Evolutionary conservation across 1,140 invertebrate species (phyloP).

Genomic region (Leptinotarsa texana): DNA sequence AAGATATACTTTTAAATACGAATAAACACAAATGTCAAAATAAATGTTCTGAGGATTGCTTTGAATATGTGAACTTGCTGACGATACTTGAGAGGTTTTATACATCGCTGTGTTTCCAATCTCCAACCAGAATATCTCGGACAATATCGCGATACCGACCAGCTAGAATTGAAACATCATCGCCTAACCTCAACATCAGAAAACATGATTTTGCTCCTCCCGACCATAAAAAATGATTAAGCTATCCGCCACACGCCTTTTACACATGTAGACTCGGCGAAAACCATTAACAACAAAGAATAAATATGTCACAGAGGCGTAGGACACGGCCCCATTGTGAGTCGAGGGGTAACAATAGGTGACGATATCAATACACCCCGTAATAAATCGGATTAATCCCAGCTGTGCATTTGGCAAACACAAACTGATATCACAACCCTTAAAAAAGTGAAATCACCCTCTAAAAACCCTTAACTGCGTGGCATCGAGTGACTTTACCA

Average conservation of each 20-base stretch:
- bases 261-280: conserved; percentile 36
- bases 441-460: conserved; percentile 32
- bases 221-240: conserved; percentile 22
- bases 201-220: conserved; percentile 13
- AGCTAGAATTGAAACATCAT: not conserved
- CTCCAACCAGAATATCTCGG: too few species aligned
- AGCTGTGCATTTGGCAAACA: conserved; percentile 46
- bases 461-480: conserved; percentile 31
- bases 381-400: conserved; percentile 47
- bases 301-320: conserved; percentile 41
- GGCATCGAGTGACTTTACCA: conserved; percentile 18
- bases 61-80: too few species aligned
- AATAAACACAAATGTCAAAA: too few species aligned
- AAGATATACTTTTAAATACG: too few species aligned
- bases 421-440: conserved; percentile 41
- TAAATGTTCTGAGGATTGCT: too few species aligned
- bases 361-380: conserved; percentile 33
- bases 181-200: conserved; percentile 10
- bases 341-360: conserved; percentile 27
- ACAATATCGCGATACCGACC: too few species aligned
- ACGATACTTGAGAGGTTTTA: too few species aligned
- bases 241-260: conserved; percentile 33
- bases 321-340: conserved; percentile 32
- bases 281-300: conserved; percentile 42
- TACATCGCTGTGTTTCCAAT: too few species aligned